Base-by-base conservation (phyloP, 2,797 vertebrate species). In the Enteromius fasciolatus region DNA sequence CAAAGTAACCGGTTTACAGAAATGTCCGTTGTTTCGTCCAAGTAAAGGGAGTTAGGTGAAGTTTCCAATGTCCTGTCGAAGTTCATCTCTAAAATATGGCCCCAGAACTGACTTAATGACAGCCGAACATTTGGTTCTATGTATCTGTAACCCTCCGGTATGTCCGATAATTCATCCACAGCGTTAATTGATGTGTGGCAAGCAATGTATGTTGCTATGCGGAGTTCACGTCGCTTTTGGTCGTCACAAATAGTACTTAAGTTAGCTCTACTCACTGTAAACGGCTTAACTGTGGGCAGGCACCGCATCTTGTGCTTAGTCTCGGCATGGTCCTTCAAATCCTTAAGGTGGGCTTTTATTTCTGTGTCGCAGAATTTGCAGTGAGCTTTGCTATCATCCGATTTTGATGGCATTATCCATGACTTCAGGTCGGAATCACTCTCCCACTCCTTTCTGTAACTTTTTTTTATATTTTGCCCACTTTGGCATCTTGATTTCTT, bases 101-200 rank as follows among this genome's bases (percentile, higher is more conserved):
- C 52, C 25, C 41, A 81, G 57, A 39, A 64, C 54, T 15, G 50
- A 69, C 31, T 63, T 81, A 14, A 85, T 81, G 12, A 64, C n/a
- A 1, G 78, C 72, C 1, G 48, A 70, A 63, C 64, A 81, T 36
- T 81, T 84, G 8, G 63, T 81, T 28, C 83, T 76, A 61, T 80
- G 78, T 63, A 76, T 84, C 59, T 84, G 54, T 41, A 80, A 79
- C 14, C 18, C 41, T 50, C 67, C 50, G 3, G 57, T 46, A 77
- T 77, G 41, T 85, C 78, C 1, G 78, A 76, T 25, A 80, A 39
- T 12, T 76, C 50, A 9, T 80, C 48, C 18, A 75, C 20, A 4
- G 72, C 28, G 23, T 57, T 75, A 36, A 75, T 11, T 20, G 31
- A 75, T 36, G 70, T 54, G 70, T 33, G 48, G 28, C 46, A 74